phyloP scores from a whole-genome alignment of 2,113 vertebrate species.

The Eulemur macaco region DNA sequence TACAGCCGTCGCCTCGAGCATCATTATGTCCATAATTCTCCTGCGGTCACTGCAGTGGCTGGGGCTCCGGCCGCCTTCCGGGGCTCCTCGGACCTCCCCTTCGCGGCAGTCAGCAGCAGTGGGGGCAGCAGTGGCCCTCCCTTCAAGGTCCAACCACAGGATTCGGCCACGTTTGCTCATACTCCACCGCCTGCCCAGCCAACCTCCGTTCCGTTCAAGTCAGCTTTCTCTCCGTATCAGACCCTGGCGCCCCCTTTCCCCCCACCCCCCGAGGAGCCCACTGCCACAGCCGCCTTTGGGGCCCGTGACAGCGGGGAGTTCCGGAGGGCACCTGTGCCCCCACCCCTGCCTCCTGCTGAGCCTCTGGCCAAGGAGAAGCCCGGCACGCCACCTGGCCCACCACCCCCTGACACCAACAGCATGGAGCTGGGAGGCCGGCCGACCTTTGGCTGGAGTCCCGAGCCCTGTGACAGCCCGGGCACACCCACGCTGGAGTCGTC shows the following conservation, averaged over 20 bases:
- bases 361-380: conserved; percentile 90
- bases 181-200: conserved; percentile 87
- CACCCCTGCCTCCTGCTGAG: conserved; percentile 83
- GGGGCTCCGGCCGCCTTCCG: conserved; percentile 79
- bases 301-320: conserved; percentile 88
- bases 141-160: conserved; percentile 89
- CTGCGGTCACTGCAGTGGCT: neutral
- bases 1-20: conserved; percentile 95
- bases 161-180: conserved; percentile 84
- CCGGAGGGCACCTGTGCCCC: conserved; percentile 84
- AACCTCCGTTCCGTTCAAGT: conserved; percentile 89
- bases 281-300: conserved; percentile 84
- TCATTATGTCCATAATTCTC: conserved; percentile 89
- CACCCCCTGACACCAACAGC: conserved; percentile 90
- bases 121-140: conserved; percentile 45
- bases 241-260: conserved; percentile 89
- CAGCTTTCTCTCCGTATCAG: conserved; percentile 93
- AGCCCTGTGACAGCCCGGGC: conserved; percentile 91
- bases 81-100: conserved; percentile 85
- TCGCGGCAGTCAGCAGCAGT: conserved; percentile 49
- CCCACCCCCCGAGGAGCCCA: conserved; percentile 85
- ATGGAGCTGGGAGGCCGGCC: conserved; percentile 82
- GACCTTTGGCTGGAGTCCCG: conserved; percentile 90
- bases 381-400: conserved; percentile 87
- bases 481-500: conserved; percentile 89